Evolutionary conservation across 1,140 invertebrate species (phyloP).

Genomic region (Brachionus rubens): DNA sequence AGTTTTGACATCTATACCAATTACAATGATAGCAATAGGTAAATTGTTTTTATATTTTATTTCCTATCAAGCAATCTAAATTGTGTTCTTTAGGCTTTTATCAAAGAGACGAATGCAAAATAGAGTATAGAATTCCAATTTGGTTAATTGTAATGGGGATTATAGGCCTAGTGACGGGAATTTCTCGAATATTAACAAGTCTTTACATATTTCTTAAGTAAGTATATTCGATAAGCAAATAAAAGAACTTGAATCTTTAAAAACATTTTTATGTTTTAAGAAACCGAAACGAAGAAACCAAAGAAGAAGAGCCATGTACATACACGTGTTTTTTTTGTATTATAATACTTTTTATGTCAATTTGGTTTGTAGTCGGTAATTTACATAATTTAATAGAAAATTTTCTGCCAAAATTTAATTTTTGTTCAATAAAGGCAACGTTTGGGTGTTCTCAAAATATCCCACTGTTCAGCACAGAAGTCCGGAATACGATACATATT

Average conservation of each 20-base stretch:
- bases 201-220: conserved; percentile 35
- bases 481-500: neutral
- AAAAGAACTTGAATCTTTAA: no score
- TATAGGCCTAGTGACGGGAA: neutral
- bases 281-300: neutral
- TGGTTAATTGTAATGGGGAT: conserved; percentile 43
- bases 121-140: conserved; percentile 28
- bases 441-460: conserved; percentile 34
- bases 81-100: neutral
- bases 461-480: neutral
- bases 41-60: neutral
- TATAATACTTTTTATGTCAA: neutral
- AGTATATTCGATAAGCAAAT: no score
- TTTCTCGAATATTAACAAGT: conserved; percentile 19
- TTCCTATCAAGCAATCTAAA: neutral
- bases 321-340: conserved; percentile 26
- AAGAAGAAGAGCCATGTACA: conserved; percentile 20
- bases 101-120: neutral
- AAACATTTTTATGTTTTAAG: no score
- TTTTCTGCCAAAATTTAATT: neutral
- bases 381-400: neutral
- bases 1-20: conserved; percentile 2
- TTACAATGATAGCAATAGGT: conserved; percentile 34
- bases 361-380: conserved; percentile 31
- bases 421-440: conserved; percentile 22